Evolutionary conservation across 2,113 vertebrate genomes (phyloP).

Genomic region (Gadus chalcogrammus): DNA sequence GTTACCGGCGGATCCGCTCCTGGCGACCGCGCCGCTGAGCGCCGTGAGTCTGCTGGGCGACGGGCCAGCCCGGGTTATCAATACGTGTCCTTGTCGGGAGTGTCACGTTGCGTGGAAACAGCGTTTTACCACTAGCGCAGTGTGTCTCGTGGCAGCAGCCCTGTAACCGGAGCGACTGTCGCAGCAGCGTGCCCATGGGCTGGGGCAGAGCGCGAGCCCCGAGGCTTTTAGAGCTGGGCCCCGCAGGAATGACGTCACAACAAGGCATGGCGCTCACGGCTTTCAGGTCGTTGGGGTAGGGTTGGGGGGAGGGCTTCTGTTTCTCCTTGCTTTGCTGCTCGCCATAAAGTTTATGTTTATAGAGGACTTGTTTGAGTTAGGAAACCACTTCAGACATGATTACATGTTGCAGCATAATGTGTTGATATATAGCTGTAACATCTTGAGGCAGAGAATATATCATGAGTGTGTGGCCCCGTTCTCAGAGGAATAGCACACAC

Average conservation of each 20-base stretch:
- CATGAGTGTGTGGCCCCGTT: no score
- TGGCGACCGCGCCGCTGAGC: conserved; percentile 27
- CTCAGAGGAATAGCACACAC: no score
- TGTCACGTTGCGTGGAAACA: conserved; percentile 60
- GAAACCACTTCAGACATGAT: no score
- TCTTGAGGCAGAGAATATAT: no score
- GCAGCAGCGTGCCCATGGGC: conserved; percentile 1
- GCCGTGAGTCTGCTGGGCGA: conserved; percentile 45
- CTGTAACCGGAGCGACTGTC: conserved; percentile 42
- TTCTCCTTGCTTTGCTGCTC: no score
- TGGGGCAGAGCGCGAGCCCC: conserved; percentile 26
- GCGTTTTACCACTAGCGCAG: conserved; percentile 46
- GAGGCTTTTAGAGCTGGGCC: conserved; percentile 8
- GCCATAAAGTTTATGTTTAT: no score
- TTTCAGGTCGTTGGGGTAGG: no score
- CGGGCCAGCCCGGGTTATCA: conserved; percentile 57
- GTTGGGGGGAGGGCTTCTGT: no score
- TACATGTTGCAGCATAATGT: no score
- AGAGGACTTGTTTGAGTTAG: no score
- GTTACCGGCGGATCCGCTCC: conserved; percentile 43
- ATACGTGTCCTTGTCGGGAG: conserved; percentile 37
- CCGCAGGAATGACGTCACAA: neutral
- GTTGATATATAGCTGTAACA: no score
- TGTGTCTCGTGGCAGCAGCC: conserved; percentile 26
- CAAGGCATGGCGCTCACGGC: no score